A percentile compares a stretch with the other conserved stretches of the same genome.
Evolutionary conservation across 2,888 invertebrate genomes (phyloP).

Genomic region (Watsonalla cultraria): DNA sequence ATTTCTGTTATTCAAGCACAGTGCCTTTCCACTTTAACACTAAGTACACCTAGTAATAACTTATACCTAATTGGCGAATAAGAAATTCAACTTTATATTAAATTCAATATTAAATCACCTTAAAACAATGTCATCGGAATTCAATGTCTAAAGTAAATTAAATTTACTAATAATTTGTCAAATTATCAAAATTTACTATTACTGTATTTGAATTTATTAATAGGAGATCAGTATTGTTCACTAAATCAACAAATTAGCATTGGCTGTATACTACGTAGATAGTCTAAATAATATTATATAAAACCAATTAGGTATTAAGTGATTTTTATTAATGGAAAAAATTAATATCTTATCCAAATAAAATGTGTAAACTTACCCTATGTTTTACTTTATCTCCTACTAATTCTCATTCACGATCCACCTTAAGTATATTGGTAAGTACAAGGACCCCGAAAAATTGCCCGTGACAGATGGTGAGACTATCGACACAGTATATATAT

Average conservation of each 20-base stretch:
- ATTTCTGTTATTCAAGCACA: slow-evolving; percentile 59
- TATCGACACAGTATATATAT: too few species aligned
- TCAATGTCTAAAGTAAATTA: slow-evolving; percentile 22
- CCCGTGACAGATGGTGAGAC: too few species aligned
- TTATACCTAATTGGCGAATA: slow-evolving; percentile 31
- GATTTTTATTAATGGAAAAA: slow-evolving; percentile 54
- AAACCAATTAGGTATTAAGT: slow-evolving; percentile 51
- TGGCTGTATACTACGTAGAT: slow-evolving; percentile 46
- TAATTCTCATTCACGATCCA: too few species aligned
- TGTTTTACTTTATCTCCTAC: too few species aligned
- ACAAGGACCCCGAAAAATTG: too few species aligned
- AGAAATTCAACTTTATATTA: slow-evolving; percentile 31
- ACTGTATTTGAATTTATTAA: not conserved
- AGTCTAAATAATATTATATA: slow-evolving; percentile 46
- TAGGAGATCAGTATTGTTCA: slow-evolving; percentile 21
- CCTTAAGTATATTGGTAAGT: too few species aligned
- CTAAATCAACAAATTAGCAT: slow-evolving; percentile 42
- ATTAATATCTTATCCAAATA: slow-evolving; percentile 54
- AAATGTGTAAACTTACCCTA: slow-evolving; percentile 23
- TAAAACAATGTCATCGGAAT: slow-evolving; percentile 26
- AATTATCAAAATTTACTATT: slow-evolving; percentile 23
- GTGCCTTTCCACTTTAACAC: slow-evolving; percentile 67
- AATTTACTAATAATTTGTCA: slow-evolving; percentile 31
- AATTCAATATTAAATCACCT: slow-evolving; percentile 20
- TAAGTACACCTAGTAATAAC: slow-evolving; percentile 43